phyloP scores from a whole-genome alignment of 2,113 vertebrate genomes.

The Pica pica region DNA sequence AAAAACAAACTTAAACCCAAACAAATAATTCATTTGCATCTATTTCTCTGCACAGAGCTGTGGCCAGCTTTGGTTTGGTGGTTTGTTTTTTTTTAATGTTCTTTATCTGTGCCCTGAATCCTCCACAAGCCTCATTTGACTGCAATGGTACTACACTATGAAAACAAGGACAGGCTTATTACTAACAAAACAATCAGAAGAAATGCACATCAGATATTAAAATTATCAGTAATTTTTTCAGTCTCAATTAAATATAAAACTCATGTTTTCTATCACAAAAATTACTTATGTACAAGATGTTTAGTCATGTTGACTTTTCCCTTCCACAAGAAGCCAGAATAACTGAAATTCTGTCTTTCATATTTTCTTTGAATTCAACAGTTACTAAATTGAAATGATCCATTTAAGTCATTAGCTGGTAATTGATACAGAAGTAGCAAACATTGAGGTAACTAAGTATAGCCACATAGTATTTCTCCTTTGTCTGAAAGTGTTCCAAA shows the following conservation, averaged over 20 bases:
- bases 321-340: neutral
- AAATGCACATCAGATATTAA: neutral
- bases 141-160: neutral
- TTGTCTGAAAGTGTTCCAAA: constrained; percentile 8
- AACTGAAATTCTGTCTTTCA: neutral
- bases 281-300: neutral
- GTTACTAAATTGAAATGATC: neutral
- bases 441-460: neutral
- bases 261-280: neutral
- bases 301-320: neutral
- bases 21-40: neutral
- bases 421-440: neutral
- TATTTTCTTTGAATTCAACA: neutral
- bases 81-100: neutral
- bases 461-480: neutral
- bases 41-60: neutral
- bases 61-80: neutral
- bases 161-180: neutral
- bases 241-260: neutral
- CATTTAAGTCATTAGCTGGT: neutral
- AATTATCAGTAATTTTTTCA: neutral
- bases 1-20: neutral
- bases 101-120: neutral
- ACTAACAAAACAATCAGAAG: neutral
- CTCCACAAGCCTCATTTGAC: neutral